These are phyloP conservation scores for Pollenia amentaria DNA, from an alignment of 2,888 invertebrate genomes.

Conservation along the genomic window DNA sequence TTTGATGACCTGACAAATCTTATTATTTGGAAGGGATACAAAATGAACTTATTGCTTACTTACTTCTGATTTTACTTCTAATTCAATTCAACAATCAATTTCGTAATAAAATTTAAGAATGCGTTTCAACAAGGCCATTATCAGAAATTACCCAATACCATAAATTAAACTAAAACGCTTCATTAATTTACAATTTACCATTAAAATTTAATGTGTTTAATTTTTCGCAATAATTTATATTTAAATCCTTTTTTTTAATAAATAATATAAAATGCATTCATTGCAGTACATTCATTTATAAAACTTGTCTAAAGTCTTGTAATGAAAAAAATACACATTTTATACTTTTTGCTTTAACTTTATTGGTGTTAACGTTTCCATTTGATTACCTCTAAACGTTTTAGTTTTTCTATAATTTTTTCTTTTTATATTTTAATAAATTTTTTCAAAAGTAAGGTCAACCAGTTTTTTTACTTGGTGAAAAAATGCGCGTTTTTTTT, in stretches of 20 bases:
- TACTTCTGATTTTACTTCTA: too few relatives aligned
- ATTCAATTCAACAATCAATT: too few relatives aligned
- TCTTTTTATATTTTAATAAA: background rate
- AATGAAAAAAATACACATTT: slow-evolving; percentile 10
- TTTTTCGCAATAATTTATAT: background rate
- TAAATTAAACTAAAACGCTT: background rate
- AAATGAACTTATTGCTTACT: too few relatives aligned
- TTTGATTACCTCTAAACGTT: slow-evolving; percentile 57
- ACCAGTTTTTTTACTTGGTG: slow-evolving; percentile 37
- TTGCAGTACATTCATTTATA: background rate
- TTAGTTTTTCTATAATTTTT: background rate
- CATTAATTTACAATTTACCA: slow-evolving; percentile 12
- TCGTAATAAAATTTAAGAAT: background rate
- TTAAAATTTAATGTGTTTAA: background rate
- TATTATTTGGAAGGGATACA: too few relatives aligned
- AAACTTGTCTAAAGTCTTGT: slow-evolving; percentile 15
- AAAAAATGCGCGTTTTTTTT: background rate
- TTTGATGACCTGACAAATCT: too few relatives aligned
- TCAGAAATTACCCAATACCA: background rate
- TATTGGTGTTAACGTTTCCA: slow-evolving; percentile 62
- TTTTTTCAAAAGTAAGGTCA: slow-evolving; percentile 60
- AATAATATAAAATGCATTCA: too few relatives aligned
- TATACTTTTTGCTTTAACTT: slow-evolving; percentile 7
- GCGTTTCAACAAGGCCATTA: background rate
- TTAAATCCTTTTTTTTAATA: background rate